phyloP scores from a whole-genome alignment of 2,797 vertebrate genomes.

The Acestrorhynchus altus region DNA sequence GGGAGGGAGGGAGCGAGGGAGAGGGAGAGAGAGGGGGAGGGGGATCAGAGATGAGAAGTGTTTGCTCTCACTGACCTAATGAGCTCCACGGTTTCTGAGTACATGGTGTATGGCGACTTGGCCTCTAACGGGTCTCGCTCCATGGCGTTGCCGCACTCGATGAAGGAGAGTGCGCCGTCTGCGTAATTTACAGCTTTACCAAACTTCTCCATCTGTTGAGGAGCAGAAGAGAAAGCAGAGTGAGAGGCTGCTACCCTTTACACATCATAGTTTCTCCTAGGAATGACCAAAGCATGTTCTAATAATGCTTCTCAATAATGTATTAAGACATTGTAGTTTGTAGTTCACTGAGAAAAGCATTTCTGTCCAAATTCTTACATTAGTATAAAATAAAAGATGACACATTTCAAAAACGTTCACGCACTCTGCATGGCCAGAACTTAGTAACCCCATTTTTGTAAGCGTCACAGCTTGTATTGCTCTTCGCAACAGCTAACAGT shows the following conservation, averaged over 20 bases:
- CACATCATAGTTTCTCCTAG: not conserved
- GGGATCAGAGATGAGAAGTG: slow-evolving; percentile 54
- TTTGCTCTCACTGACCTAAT: slow-evolving; percentile 89
- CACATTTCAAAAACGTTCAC: no score
- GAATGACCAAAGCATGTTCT: no score
- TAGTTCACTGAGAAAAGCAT: no score
- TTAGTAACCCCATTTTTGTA: no score
- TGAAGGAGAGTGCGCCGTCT: slow-evolving; percentile 95
- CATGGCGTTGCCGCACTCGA: slow-evolving; percentile 97
- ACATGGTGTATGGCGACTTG: slow-evolving; percentile 98
- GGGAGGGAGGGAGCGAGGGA: slow-evolving; percentile 34
- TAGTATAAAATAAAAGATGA: no score
- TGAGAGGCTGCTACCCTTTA: not conserved
- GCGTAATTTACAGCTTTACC: slow-evolving; percentile 98
- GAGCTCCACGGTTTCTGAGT: slow-evolving; percentile 97
- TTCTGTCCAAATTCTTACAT: no score
- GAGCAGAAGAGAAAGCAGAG: not conserved
- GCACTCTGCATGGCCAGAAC: no score
- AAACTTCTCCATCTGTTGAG: slow-evolving; percentile 91
- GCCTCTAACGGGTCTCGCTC: slow-evolving; percentile 96
- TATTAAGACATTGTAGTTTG: no score
- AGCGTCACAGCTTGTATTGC: no score
- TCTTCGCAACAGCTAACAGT: no score
- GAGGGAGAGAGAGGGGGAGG: slow-evolving; percentile 30
- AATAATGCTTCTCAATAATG: no score